Base-by-base conservation (phyloP, 2,888 invertebrate species). In the Agapetus fuscipes region DNA sequence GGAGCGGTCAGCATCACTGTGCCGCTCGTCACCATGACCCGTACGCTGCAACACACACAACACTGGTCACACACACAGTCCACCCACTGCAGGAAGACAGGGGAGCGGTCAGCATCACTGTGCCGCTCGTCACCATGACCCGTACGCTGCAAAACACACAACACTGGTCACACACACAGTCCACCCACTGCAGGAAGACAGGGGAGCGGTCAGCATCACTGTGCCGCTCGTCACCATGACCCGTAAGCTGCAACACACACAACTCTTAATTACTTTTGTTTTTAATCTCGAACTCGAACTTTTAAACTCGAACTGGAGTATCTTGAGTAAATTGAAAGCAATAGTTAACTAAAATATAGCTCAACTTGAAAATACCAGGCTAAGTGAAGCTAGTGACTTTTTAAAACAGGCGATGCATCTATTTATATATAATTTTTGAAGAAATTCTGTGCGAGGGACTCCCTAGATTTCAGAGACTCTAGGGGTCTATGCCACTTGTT, bases 41-140 rank as follows among this genome's bases (percentile, higher is more conserved):
- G 96, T 83, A 46, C 97, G 79, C 87, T 89, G 59, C 12, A 31
- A n/a, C n/a, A n/a, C n/a, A n/a, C n/a, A n/a, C n/a, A n/a, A n/a
- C n/a, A n/a, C n/a, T n/a, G n/a, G n/a, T n/a, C n/a, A n/a, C 96
- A 98, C 1, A 98, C 95, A 61, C 96, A 94, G 63, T 99, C 98
- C 49, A 98, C 83, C 66, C 98, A 99, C 61, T 99, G 98, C 5
- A 98, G 75, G 64, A 99, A 99, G 3, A 98, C 91, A 0, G 98
- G 98, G 0, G 97, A 97, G 7, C 98, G 76, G 59, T 98, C 97
- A 1, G 94, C 91, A 67, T 97, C 97, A 1, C 91, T 90, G 58
- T 95, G 94, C 49, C 94, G 86, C 56, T 95, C 95, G 58, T 97
- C 96, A 1, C 97, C 97, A 59, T 97, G 97, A 0, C 97, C 97